Evolutionary conservation across 2,797 vertebrate genomes (phyloP).

Genomic region (Onychomys leucogaster): DNA sequence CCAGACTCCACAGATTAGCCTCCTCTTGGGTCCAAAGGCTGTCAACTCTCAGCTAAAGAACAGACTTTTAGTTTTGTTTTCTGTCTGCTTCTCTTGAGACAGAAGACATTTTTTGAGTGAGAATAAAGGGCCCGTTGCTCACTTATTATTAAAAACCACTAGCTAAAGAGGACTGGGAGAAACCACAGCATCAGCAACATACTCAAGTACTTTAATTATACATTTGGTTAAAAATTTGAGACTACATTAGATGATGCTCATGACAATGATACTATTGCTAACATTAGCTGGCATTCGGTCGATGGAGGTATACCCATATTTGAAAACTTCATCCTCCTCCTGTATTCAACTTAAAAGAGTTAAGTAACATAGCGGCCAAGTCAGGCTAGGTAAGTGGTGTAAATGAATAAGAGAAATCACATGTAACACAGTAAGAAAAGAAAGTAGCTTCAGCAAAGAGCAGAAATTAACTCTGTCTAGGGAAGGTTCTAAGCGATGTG

Average conservation of each 20-base stretch:
- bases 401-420: background rate
- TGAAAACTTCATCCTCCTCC: background rate
- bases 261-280: background rate
- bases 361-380: background rate
- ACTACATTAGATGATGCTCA: background rate
- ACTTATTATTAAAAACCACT: background rate
- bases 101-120: background rate
- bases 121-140: background rate
- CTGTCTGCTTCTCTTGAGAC: background rate
- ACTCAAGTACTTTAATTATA: constrained; percentile 52
- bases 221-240: constrained; percentile 44
- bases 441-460: background rate
- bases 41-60: background rate
- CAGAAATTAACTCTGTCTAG: background rate
- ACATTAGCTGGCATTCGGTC: background rate
- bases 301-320: background rate
- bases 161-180: background rate
- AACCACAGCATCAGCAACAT: background rate
- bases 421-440: background rate
- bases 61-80: background rate
- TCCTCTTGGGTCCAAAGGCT: constrained; percentile 22
- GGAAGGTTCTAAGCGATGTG: background rate
- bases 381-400: background rate
- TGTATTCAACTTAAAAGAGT: background rate
- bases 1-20: constrained; percentile 53